Percentiles rank a stretch among this genome's conserved stretches.
These are phyloP conservation scores for Leptopterna dolabrata DNA, from an alignment of 2,888 invertebrate genomes.

Conservation along the genomic window DNA sequence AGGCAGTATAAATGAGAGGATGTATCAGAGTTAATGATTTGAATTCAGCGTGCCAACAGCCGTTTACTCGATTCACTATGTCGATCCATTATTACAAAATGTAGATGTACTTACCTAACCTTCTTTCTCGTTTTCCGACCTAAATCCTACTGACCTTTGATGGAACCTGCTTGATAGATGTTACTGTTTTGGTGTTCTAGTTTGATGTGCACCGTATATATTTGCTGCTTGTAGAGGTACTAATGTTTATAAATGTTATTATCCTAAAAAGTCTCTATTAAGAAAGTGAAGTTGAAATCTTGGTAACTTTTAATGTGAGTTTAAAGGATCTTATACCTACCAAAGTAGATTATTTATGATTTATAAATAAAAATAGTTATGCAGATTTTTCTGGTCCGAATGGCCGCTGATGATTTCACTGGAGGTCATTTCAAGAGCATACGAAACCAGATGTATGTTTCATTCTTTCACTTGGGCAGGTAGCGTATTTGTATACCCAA, in stretches of 20 bases:
- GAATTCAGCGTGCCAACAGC: not conserved
- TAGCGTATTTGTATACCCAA: no score
- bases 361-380: not conserved
- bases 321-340: not conserved
- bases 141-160: not conserved
- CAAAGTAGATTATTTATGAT: not conserved
- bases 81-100: not conserved
- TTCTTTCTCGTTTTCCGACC: not conserved
- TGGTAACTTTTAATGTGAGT: not conserved
- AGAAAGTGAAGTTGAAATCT: not conserved
- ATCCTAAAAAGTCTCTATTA: not conserved
- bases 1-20: no score
- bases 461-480: no score
- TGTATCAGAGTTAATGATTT: no score
- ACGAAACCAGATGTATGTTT: no score
- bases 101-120: not conserved
- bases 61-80: not conserved
- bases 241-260: not conserved
- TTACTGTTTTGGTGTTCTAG: not conserved
- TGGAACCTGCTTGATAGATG: not conserved
- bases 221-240: not conserved
- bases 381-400: not conserved
- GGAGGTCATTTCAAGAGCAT: not conserved
- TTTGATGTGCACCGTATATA: not conserved
- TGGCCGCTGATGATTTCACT: not conserved